phyloP scores from a whole-genome alignment of 2,888 invertebrate genomes.

The Itoplectis maculator region DNA sequence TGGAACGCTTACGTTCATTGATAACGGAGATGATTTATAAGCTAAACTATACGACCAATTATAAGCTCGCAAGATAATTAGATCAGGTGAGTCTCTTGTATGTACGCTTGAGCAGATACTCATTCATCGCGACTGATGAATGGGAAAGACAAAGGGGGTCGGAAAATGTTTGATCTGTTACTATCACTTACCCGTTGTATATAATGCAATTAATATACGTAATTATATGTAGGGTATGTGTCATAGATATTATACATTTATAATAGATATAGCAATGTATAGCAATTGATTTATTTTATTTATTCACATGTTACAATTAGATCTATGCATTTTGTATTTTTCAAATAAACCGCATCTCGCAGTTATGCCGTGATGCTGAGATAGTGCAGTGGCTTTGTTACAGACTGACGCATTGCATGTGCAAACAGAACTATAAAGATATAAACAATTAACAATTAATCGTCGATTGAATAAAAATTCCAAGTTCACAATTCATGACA shows the following conservation, averaged over 20 bases:
- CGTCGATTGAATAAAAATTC: background rate
- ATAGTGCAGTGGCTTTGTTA: too few species aligned
- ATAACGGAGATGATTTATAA: slow-evolving; percentile 14
- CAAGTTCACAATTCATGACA: background rate
- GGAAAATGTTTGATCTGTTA: background rate
- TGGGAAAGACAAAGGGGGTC: background rate
- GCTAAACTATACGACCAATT: background rate
- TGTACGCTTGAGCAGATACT: too few species aligned
- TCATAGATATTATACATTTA: background rate
- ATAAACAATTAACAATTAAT: background rate
- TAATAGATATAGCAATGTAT: background rate
- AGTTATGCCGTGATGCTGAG: background rate
- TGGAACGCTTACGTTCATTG: background rate
- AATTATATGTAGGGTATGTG: too few species aligned
- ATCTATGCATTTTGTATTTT: background rate
- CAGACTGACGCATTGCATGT: slow-evolving; percentile 27
- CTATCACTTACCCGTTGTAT: background rate
- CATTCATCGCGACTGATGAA: background rate
- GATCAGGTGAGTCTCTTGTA: too few species aligned
- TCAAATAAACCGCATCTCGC: background rate
- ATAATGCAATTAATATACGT: too few species aligned
- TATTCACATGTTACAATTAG: background rate
- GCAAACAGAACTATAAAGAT: slow-evolving; percentile 34
- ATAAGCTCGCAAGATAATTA: too few species aligned
- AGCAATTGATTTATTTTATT: too few species aligned